Conservation (phyloP, 2,113 vertebrate genomes). For the Mus musculus region DNA sequence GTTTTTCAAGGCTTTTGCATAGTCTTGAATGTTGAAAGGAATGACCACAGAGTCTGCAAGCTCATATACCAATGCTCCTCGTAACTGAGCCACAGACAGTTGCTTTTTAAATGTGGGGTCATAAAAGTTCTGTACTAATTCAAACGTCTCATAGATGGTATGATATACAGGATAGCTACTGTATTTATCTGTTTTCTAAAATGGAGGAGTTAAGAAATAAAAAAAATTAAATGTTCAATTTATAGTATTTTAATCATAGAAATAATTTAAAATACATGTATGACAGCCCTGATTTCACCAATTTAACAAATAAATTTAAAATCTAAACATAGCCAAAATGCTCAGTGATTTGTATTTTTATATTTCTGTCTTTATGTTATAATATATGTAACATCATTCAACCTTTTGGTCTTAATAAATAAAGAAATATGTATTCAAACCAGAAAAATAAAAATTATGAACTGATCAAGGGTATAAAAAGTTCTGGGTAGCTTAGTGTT, state of each 20-base stretch:
- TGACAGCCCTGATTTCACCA: conserved; percentile 12
- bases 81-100: conserved; percentile 91
- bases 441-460: conserved; percentile 15
- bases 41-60: conserved; percentile 92
- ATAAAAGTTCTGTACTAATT: conserved; percentile 94
- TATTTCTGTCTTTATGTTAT: not conserved
- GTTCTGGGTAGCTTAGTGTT: not conserved
- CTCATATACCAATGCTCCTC: conserved; percentile 92
- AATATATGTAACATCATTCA: conserved; percentile 44
- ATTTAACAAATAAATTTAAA: not conserved
- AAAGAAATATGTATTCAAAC: conserved; percentile 16
- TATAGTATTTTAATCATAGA: conserved; percentile 34
- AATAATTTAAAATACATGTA: not conserved
- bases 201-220: conserved; percentile 41
- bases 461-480: not conserved
- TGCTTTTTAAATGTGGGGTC: conserved; percentile 94
- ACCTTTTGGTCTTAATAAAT: conserved; percentile 15
- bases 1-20: conserved; percentile 89
- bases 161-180: conserved; percentile 97
- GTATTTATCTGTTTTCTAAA: conserved; percentile 93
- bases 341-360: conserved; percentile 8
- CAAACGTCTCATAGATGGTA: conserved; percentile 96
- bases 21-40: conserved; percentile 92
- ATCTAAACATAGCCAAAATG: not conserved
- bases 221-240: conserved; percentile 57